Percentiles rank a stretch among this genome's conserved stretches.
phyloP scores from a whole-genome alignment of 1,140 invertebrate species.

The Drosophila auraria region DNA sequence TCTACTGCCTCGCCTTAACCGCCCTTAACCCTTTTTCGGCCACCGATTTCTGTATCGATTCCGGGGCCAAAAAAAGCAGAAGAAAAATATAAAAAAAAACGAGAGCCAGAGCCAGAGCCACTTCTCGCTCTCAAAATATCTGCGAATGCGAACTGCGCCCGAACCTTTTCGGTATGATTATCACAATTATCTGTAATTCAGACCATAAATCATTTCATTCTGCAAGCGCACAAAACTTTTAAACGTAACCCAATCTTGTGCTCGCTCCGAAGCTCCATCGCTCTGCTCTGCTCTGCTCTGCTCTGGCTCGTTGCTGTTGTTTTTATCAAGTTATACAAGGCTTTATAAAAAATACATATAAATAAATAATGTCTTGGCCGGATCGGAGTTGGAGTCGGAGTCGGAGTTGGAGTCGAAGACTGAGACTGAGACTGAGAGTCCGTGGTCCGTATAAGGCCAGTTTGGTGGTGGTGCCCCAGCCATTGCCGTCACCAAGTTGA shows the following conservation, averaged over 20 bases:
- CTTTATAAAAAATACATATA: slow-evolving; percentile 72
- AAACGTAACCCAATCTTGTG: slow-evolving; percentile 75
- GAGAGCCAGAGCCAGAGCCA: background rate
- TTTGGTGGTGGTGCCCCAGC: slow-evolving; percentile 9
- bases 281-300: background rate
- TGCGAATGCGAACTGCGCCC: slow-evolving; percentile 66
- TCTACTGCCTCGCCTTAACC: background rate
- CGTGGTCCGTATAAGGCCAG: slow-evolving; percentile 56
- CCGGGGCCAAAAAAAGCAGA: slow-evolving; percentile 27
- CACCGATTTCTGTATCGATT: slow-evolving; percentile 70
- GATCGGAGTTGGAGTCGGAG: slow-evolving; percentile 14
- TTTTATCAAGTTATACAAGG: slow-evolving; percentile 73
- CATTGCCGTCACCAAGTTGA: slow-evolving; percentile 66
- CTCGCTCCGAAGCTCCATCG: slow-evolving; percentile 11
- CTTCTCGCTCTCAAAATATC: slow-evolving; percentile 45
- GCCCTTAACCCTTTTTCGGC: slow-evolving; percentile 37
- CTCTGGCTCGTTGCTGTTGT: slow-evolving; percentile 22
- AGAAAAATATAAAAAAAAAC: background rate
- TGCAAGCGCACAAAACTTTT: slow-evolving; percentile 70
- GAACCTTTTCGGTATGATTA: slow-evolving; percentile 83
- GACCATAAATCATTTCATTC: slow-evolving; percentile 84
- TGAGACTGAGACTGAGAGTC: background rate
- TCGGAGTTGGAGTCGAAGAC: slow-evolving; percentile 2
- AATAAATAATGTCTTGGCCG: slow-evolving; percentile 67
- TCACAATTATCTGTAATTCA: slow-evolving; percentile 85